Percentiles rank a stretch among this genome's conserved stretches.
phyloP scores from a whole-genome alignment of 2,797 vertebrate species.

The Halcyon badia region DNA sequence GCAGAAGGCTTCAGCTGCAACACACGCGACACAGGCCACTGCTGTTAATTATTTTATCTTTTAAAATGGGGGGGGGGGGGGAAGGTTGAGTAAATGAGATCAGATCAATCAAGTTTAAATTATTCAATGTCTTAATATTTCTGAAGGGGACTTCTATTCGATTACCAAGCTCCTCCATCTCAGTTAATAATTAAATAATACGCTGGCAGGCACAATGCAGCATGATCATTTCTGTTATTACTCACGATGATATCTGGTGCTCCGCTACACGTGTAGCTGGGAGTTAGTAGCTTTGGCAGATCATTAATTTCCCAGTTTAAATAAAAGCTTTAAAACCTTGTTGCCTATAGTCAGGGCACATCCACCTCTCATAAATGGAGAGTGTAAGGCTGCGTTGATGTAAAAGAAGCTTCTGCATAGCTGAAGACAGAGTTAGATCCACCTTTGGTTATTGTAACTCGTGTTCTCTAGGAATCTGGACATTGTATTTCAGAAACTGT shows the following conservation, averaged over 20 bases:
- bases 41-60: conserved; percentile 74
- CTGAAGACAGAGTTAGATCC: not conserved
- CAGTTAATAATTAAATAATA: conserved; percentile 75
- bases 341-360: conserved; percentile 43
- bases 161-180: conserved; percentile 62
- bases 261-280: conserved; percentile 60
- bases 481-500: not conserved
- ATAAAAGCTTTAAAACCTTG: conserved; percentile 68
- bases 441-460: not conserved
- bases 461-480: not conserved
- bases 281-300: conserved; percentile 66
- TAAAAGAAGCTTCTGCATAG: not conserved
- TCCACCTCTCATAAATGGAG: conserved; percentile 20
- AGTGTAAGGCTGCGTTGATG: not conserved
- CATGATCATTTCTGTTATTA: conserved; percentile 70
- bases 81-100: conserved; percentile 75
- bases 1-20: conserved; percentile 15
- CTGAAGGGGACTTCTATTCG: conserved; percentile 72
- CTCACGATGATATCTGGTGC: conserved; percentile 59
- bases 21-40: not conserved
- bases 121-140: conserved; percentile 77
- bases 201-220: conserved; percentile 51
- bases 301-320: conserved; percentile 69
- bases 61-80: conserved; percentile 63
- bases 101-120: conserved; percentile 74